Base-by-base conservation (phyloP, 2,888 invertebrate species). In the Melanchra persicariae region DNA sequence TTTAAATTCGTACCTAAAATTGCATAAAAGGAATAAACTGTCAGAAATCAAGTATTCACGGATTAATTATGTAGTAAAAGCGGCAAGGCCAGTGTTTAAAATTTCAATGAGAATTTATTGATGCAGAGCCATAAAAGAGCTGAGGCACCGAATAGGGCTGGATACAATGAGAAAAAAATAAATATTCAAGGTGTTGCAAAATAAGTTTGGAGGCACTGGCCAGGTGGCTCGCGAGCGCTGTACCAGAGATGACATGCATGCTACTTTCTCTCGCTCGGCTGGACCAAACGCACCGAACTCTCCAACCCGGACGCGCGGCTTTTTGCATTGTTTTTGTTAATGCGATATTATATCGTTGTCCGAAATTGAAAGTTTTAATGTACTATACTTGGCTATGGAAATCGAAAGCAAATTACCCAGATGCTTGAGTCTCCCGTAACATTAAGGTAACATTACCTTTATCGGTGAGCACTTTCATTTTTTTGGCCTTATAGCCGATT, bases 321-420 rank as follows among this genome's bases (percentile, higher is more conserved):
- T 91, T 90, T 90, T 90, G 90, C 91, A 93, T 93, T 94, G 94
- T 94, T 93, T 94, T 93, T 91, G 90, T 92, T 92, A 91, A 92
- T 92, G 89, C 87, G 89, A 90, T 93, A 91, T 92, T 92, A 90
- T 91, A 91, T 89, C 88, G 83, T 77, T 77, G 85, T 85, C 81
- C 87, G 92, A 93, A 93, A 93, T 91, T 91, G 94, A 94, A 94
- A 94, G 94, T 93, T 87, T 88, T 90, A 91, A 91, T 91, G 88
- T 88, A 88, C 87, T 89, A 89, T 91, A 91, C 88, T 81, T 85
- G 90, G 85, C 88, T 84, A 89, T 87, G 89, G 88, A 92, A 92
- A 92, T 89, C 90, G 91, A 93, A 92, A 93, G 92, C 91, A 91
- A 92, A 90, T 90, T 90, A 87, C 81, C 82, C 86, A 87, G 87